phyloP scores from a whole-genome alignment of 2,888 invertebrate genomes.

The Agriotes lineatus region DNA sequence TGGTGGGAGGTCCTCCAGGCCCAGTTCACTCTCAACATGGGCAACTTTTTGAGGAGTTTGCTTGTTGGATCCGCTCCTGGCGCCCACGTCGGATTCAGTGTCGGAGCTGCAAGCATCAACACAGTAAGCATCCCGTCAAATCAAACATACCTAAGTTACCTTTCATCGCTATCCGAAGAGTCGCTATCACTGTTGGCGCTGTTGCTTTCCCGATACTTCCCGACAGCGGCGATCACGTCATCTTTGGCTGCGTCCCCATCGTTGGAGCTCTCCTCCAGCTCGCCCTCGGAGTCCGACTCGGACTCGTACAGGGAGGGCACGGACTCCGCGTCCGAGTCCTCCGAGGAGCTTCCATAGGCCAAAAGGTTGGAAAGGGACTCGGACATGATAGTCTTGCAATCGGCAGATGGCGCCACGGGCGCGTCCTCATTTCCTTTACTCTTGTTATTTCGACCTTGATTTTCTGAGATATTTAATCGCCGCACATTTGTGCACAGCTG shows the following conservation, averaged over 20 bases:
- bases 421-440: constrained; percentile 15
- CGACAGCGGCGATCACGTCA: not conserved
- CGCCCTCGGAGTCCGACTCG: constrained; percentile 17
- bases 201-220: constrained; percentile 12
- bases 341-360: constrained; percentile 47
- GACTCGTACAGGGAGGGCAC: constrained; percentile 28
- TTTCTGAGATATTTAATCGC: constrained; percentile 12
- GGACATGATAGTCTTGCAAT: constrained; percentile 16
- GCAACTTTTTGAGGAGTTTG: constrained; percentile 14
- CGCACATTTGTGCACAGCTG: constrained; percentile 22
- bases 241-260: not conserved
- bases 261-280: not conserved
- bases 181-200: constrained; percentile 3
- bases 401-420: constrained; percentile 19
- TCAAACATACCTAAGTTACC: no score
- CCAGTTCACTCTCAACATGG: constrained; percentile 24
- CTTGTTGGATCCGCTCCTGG: constrained; percentile 18
- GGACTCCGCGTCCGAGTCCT: constrained; percentile 38
- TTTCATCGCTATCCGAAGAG: constrained; percentile 24
- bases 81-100: constrained; percentile 27
- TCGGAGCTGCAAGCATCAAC: constrained; percentile 18
- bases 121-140: no score
- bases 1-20: constrained; percentile 80
- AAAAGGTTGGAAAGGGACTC: constrained; percentile 45
- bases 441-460: constrained; percentile 22